These are phyloP conservation scores for Hexactinellida sp. DNA, from an alignment of 37 sponge, comb jelly and placozoan genomes.

Conservation along the genomic window DNA sequence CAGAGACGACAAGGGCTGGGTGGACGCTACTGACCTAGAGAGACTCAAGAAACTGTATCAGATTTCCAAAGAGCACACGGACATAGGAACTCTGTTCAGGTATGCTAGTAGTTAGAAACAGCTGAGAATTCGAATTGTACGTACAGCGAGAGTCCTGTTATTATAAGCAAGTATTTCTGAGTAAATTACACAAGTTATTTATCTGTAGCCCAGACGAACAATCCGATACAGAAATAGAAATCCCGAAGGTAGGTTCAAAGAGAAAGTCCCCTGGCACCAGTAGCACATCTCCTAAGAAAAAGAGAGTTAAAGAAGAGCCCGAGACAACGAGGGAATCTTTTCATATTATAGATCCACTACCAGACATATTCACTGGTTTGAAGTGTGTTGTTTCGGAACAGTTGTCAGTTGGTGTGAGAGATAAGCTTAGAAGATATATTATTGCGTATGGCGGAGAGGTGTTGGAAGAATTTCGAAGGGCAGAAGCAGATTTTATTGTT, in stretches of 20 bases:
- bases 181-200: too few species aligned
- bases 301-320: background rate
- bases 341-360: background rate
- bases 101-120: background rate
- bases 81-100: background rate
- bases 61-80: conserved; percentile 1
- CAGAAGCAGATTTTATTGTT: background rate
- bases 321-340: background rate
- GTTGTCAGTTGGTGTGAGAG: background rate
- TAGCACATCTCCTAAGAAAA: background rate
- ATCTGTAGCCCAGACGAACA: background rate
- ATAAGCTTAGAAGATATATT: background rate
- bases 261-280: background rate
- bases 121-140: background rate
- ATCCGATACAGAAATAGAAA: background rate
- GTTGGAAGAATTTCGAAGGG: background rate
- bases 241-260: background rate
- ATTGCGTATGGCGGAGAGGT: conserved; percentile 27
- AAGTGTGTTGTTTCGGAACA: conserved; percentile 15
- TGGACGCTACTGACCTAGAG: conserved; percentile 71
- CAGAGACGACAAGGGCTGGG: conserved; percentile 94
- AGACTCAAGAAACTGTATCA: conserved; percentile 45
- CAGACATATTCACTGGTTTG: conserved; percentile 17
- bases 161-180: background rate
- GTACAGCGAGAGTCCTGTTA: background rate